phyloP scores from a whole-genome alignment of 2,888 invertebrate genomes.

The Agrilus cyanescens region DNA sequence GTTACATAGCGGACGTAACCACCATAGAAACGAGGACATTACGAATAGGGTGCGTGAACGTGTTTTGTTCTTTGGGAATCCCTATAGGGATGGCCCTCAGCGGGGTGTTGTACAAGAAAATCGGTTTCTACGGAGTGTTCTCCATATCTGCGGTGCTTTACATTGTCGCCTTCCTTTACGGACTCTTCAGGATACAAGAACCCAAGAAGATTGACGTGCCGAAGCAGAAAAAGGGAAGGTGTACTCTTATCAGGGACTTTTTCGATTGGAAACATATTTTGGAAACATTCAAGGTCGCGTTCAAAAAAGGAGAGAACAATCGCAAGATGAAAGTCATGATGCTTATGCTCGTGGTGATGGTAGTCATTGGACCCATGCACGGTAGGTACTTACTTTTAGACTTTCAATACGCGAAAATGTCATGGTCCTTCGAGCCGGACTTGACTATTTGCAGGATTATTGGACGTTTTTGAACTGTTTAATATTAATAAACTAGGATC shows the following conservation, averaged over 20 bases:
- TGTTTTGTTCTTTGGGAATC: conserved; percentile 78
- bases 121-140: conserved; percentile 75
- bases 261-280: conserved; percentile 66
- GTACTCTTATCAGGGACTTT: conserved; percentile 53
- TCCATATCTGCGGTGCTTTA: conserved; percentile 65
- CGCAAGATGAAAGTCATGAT: conserved; percentile 61
- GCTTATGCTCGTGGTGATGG: conserved; percentile 70
- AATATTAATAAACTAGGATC: no score
- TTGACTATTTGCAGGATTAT: no score
- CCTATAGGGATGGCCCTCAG: conserved; percentile 83
- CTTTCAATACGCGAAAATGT: no score
- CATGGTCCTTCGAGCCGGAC: no score
- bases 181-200: conserved; percentile 60
- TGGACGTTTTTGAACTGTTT: no score
- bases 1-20: conserved; percentile 80
- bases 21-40: conserved; percentile 72
- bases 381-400: conserved; percentile 43
- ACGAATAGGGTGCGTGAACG: conserved; percentile 77
- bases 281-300: conserved; percentile 69
- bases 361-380: conserved; percentile 75
- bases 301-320: conserved; percentile 65
- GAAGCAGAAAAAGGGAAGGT: conserved; percentile 37
- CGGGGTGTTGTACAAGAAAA: conserved; percentile 64
- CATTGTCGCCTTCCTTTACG: conserved; percentile 62
- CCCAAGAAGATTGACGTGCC: conserved; percentile 42